Base-by-base conservation (phyloP, 2,888 invertebrate genomes). In the Sesia apiformis region DNA sequence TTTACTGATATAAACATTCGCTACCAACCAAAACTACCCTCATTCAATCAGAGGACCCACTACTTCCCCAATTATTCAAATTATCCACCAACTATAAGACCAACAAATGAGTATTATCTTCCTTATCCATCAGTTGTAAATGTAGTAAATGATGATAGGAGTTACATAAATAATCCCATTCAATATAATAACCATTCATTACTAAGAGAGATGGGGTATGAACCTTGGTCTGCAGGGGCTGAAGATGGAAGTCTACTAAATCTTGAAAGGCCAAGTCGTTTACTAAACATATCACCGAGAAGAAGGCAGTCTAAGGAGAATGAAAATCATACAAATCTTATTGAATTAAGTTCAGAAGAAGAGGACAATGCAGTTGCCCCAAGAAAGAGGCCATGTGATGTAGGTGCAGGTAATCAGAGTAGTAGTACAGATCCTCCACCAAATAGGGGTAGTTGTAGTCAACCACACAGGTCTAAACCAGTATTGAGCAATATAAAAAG, bases 311-410 rank as follows among this genome's bases (percentile, higher is more conserved):
- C 87, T 7, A 83, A 81, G 65, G 87, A 86, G 57, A 80, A 70
- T 69, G 80, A 79, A 60, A 58, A 58, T 42, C 67, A 72, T 63
- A 61, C 76, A 52, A 81, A 78, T 73, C 71, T 78, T 55, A 89
- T 90, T 65, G 90, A 88, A 73, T 80, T 90, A 3, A 89, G 89
- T 65, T 90, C 90, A 52, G 90, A 89, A 61, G 90, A 90, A 54
- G 90, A 90, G 63, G 90, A 90, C 43, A 77, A 81, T 69, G 64
- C 65, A 38, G 61, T 72, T 40, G 60, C 62, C 39, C 78, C 80
- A n/a, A 76, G 75, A 59, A 84, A 79, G 58, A 78, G 75, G 55
- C 78, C 68, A 56, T 70, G 73, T 66, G 76, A 78, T 40, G 77
- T 63, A 39, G 38, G 39, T 3, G 7, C 23, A 5, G 7, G 7